Percentiles rank a stretch among this genome's conserved stretches.
These are phyloP conservation scores for Episyrphus balteatus DNA, from an alignment of 1,140 invertebrate genomes.

Conservation along the genomic window DNA sequence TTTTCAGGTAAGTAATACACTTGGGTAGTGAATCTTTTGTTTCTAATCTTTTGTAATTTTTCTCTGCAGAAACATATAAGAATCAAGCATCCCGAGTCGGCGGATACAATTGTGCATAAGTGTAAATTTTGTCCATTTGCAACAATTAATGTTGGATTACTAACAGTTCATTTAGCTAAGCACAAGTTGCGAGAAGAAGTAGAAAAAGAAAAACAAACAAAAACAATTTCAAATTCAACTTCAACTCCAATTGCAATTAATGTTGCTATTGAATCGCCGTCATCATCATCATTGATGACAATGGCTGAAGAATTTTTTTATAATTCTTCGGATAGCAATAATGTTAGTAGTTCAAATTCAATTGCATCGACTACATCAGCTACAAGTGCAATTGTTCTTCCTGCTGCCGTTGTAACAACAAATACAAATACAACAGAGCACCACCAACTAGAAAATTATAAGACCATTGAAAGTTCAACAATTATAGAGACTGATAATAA, in stretches of 20 bases:
- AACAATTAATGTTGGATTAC: conserved; percentile 27
- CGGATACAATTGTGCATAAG: conserved; percentile 22
- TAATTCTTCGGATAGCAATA: not conserved
- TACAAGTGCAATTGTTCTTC: not conserved
- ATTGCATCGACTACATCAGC: not conserved
- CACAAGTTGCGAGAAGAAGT: conserved; percentile 9
- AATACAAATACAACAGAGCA: not conserved
- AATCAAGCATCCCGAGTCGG: conserved; percentile 28
- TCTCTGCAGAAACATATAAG: conserved; percentile 22
- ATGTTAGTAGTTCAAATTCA: not conserved
- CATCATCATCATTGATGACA: too few relatives aligned
- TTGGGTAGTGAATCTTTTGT: not conserved
- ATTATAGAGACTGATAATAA: not conserved
- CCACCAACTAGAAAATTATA: not conserved
- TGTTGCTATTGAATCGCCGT: too few relatives aligned
- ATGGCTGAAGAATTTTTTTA: not conserved
- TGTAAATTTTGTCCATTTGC: conserved; percentile 22
- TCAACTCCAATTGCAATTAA: not conserved
- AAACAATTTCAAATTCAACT: not conserved
- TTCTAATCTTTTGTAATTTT: not conserved
- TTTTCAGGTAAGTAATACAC: conserved; percentile 41
- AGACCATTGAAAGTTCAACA: too few relatives aligned
- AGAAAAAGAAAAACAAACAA: too few relatives aligned
- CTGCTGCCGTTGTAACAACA: not conserved
- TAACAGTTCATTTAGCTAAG: conserved; percentile 28